Evolutionary conservation across 2,797 vertebrate genomes (phyloP).

Genomic region (Philypnodon macrostomus): DNA sequence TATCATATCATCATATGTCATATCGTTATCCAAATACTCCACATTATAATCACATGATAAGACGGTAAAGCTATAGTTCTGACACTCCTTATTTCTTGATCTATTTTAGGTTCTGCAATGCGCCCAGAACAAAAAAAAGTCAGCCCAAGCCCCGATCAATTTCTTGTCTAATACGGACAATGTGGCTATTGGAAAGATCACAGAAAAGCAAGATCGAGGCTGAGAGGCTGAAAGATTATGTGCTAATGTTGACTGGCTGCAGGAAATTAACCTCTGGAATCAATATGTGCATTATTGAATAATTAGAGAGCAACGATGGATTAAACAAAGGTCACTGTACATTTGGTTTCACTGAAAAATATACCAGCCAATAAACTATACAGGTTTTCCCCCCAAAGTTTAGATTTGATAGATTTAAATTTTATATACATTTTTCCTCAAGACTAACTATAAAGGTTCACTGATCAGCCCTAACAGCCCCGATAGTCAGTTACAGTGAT

Average conservation of each 20-base stretch:
- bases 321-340: slow-evolving; percentile 6
- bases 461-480: too few species aligned
- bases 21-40: too few species aligned
- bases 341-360: slow-evolving; percentile 1
- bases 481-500: too few species aligned
- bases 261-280: slow-evolving; percentile 20
- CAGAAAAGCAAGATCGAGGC: slow-evolving; percentile 22
- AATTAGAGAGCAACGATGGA: slow-evolving; percentile 2
- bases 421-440: background rate
- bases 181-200: slow-evolving; percentile 31
- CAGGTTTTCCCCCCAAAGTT: too few species aligned
- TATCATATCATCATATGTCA: too few species aligned
- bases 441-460: too few species aligned
- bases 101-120: slow-evolving; percentile 13
- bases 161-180: slow-evolving; percentile 28
- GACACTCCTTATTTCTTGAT: too few species aligned
- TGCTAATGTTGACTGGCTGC: slow-evolving; percentile 14
- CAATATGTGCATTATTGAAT: slow-evolving; percentile 22
- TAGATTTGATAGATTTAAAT: too few species aligned
- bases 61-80: too few species aligned
- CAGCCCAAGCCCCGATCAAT: slow-evolving; percentile 28
- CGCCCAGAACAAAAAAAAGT: slow-evolving; percentile 18
- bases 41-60: too few species aligned
- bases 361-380: background rate
- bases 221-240: slow-evolving; percentile 26